Conservation (phyloP, 2,888 invertebrate species). For the Drosophila lacicola region DNA sequence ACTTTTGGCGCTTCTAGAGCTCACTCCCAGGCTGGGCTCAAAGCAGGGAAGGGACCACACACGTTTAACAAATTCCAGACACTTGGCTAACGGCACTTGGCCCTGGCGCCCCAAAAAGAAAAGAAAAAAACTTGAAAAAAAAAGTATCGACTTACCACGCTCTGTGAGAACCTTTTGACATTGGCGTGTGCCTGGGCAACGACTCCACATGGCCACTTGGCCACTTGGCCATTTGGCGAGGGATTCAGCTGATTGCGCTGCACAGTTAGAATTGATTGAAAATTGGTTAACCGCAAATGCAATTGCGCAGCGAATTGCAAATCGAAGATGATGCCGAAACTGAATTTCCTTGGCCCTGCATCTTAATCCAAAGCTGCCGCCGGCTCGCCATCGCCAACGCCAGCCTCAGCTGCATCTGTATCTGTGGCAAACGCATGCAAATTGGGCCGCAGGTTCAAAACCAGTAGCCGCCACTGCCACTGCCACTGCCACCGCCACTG, state of each 20-base stretch:
- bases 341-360: conserved; percentile 20
- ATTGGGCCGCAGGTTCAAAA: conserved; percentile 71
- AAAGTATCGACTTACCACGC: conserved; percentile 34
- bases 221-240: conserved; percentile 11
- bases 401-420: conserved; percentile 9
- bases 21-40: not conserved
- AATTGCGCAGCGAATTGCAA: conserved; percentile 75
- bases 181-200: conserved; percentile 71
- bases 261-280: conserved; percentile 77
- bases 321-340: conserved; percentile 57
- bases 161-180: conserved; percentile 71
- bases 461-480: conserved; percentile 63
- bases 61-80: conserved; percentile 12
- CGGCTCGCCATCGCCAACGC: not conserved
- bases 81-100: conserved; percentile 63
- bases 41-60: conserved; percentile 34
- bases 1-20: conserved; percentile 50
- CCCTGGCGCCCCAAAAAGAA: conserved; percentile 21
- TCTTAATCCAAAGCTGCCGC: conserved; percentile 9
- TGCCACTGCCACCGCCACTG: not conserved
- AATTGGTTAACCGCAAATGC: conserved; percentile 72
- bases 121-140: not conserved
- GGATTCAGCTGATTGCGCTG: conserved; percentile 47
- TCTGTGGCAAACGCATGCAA: conserved; percentile 60
- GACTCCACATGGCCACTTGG: conserved; percentile 25